Evolutionary conservation across 2,797 vertebrate genomes (phyloP), one percentile per base, ranked within the genome.

Genomic region (Muscicapa striata): DNA sequence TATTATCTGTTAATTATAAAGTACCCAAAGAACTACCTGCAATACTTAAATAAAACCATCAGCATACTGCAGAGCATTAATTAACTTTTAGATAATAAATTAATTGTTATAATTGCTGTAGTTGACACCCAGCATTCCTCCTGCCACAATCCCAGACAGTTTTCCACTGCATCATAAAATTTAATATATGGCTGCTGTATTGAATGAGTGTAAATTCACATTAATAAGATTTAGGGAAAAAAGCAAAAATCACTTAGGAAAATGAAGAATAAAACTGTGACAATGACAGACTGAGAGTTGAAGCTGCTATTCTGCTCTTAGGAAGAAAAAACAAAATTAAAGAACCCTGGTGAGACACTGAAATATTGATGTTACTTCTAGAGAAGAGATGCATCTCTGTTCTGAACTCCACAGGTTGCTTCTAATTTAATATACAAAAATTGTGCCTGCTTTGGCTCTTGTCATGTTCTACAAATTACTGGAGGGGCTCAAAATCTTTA

Each of bases 81-180:
- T 54, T 91, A 90, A 67, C 32, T 78, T 74, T n/a, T 5, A 66
- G 34, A 52, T 41, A 92, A 80, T 63, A 38, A 67, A 67, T n/a
- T 64, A 74, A 84, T 52, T 52, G 10, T 15, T 85, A 18, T 21
- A 54, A 51, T 84, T 67, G 7, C 29, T 41, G 29, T 38, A 89
- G 66, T 0, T 86, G 66, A 72, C 51, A 57, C 48, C 22, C 38
- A 93, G 63, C 12, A 76, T 61, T 89, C 86, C 76, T 90, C 17
- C 84, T 84, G 70, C 61, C 70, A 70, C 29, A 61, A 67, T 36
- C 26, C 74, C 80, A 54, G 13, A 59, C 11, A 81, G 45, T 36
- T 95, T 94, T 70, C 92, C 32, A 85, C 89, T 68, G 95, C 94
- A 90, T 55, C 6, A 49, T 81, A 94, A 88, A 88, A 94, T 91